Evolutionary conservation across 2,113 vertebrate genomes (phyloP).

Genomic region (Epinephelus moara): DNA sequence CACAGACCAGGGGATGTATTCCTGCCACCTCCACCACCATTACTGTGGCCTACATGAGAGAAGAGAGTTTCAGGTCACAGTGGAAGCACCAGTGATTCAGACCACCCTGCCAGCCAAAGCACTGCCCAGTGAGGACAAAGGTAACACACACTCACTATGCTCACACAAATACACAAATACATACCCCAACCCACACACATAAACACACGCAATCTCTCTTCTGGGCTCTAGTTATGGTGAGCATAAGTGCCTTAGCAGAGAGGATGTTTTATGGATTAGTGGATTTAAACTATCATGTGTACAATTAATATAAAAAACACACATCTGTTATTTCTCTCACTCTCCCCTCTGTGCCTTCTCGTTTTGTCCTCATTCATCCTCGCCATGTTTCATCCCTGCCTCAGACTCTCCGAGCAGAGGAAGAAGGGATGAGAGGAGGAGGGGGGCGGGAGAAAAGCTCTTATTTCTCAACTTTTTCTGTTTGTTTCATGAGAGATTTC

Average conservation of each 20-base stretch:
- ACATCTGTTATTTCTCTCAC: slow-evolving; percentile 66
- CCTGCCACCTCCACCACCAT: slow-evolving; percentile 96
- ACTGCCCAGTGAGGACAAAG: slow-evolving; percentile 73
- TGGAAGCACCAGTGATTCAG: slow-evolving; percentile 76
- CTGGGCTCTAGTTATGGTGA: slow-evolving; percentile 15
- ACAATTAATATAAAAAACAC: slow-evolving; percentile 31
- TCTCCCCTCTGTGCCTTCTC: background rate
- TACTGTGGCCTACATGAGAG: slow-evolving; percentile 96
- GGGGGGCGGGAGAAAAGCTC: slow-evolving; percentile 1
- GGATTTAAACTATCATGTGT: slow-evolving; percentile 43
- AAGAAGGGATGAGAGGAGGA: slow-evolving; percentile 6
- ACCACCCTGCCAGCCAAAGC: slow-evolving; percentile 73
- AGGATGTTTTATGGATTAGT: slow-evolving; percentile 47
- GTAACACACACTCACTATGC: slow-evolving; percentile 59
- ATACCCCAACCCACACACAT: background rate
- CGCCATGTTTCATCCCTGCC: background rate
- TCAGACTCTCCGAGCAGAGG: slow-evolving; percentile 26
- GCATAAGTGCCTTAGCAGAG: slow-evolving; percentile 12
- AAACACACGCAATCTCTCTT: background rate
- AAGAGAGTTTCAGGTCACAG: slow-evolving; percentile 88
- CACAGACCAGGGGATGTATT: slow-evolving; percentile 91
- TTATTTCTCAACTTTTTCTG: slow-evolving; percentile 37
- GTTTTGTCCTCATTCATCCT: slow-evolving; percentile 29
- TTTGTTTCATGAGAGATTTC: slow-evolving; percentile 48
- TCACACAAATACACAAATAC: slow-evolving; percentile 21